Evolutionary conservation across 1,140 invertebrate species (phyloP), one percentile per base, ranked within the genome.

Genomic region (Drosophila suzukii): DNA sequence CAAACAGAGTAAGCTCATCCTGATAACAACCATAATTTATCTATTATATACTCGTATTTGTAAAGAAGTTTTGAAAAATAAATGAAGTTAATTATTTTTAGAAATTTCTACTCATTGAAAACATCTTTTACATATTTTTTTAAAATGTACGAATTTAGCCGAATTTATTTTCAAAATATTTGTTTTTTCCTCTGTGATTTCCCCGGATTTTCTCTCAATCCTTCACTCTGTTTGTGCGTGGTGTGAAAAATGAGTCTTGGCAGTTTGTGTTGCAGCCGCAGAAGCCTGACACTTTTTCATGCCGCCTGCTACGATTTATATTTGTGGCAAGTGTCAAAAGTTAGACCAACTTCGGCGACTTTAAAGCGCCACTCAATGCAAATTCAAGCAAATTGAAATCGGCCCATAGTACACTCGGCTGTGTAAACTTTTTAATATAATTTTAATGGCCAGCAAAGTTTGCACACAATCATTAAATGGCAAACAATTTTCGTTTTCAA

Each of bases 191-290:
- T 6, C 15, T 32, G 39, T 10, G 10, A 13, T 7, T 32, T n/a
- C 24, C 1, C 10, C 39, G 27, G 39, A 38, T 46, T 41, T 47
- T 65, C 60, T 17, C 41, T 32, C 41, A 58, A 56, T 55, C 39
- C 39, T 43, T 43, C 54, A 27, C 41, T 34, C 43, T 55, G 62
- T 68, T 68, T 67, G 44, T 54, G 71, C 60, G 68, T 63, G 49
- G 67, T 77, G 76, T 88, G 81, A 88, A 89, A 89, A 88, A 88
- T 89, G 85, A 77, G 75, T 75, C 74, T 88, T 84, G 76, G 54
- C 75, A 89, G 67, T 86, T 88, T 79, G 75, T 72, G 67, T 67
- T 81, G 78, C 61, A 82, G 66, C 75, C 83, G 76, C 83, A 83
- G 66, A 62, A 83, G 79, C 72, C 79, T 76, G 75, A 71, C 78